Evolutionary conservation across 2,113 vertebrate species (phyloP).

Genomic region (Poeciliopsis turrubarensis): DNA sequence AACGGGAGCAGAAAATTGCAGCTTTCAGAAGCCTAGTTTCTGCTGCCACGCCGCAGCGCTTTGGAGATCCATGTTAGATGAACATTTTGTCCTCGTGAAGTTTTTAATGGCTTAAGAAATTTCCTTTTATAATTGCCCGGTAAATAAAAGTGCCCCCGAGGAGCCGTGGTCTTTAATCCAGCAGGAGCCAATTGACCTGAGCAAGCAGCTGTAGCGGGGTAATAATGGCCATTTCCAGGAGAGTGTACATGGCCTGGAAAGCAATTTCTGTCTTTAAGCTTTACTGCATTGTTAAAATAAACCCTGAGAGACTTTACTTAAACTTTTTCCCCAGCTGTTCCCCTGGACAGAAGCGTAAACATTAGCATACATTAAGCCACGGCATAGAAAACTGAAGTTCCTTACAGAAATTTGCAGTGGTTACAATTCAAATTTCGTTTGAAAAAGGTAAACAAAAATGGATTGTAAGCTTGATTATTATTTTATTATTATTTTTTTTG

Average conservation of each 20-base stretch:
- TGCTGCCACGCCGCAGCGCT: background rate
- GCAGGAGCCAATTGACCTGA: slow-evolving; percentile 51
- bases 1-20: background rate
- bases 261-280: slow-evolving; percentile 22
- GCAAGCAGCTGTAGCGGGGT: slow-evolving; percentile 42
- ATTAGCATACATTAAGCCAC: slow-evolving; percentile 21
- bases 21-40: background rate
- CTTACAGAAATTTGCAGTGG: slow-evolving; percentile 5
- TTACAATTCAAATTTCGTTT: background rate
- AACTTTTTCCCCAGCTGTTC: slow-evolving; percentile 33
- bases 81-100: slow-evolving; percentile 8
- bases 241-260: slow-evolving; percentile 19
- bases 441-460: no score
- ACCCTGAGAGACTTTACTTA: slow-evolving; percentile 18
- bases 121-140: slow-evolving; percentile 31
- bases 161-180: slow-evolving; percentile 39
- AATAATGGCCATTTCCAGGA: slow-evolving; percentile 46
- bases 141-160: slow-evolving; percentile 48
- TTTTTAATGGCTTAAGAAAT: slow-evolving; percentile 27
- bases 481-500: no score
- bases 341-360: slow-evolving; percentile 18
- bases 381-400: slow-evolving; percentile 14
- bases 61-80: slow-evolving; percentile 2
- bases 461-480: no score
- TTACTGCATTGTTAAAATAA: slow-evolving; percentile 47